phyloP scores from a whole-genome alignment of 1,140 invertebrate species.

The Vanessa atalanta region DNA sequence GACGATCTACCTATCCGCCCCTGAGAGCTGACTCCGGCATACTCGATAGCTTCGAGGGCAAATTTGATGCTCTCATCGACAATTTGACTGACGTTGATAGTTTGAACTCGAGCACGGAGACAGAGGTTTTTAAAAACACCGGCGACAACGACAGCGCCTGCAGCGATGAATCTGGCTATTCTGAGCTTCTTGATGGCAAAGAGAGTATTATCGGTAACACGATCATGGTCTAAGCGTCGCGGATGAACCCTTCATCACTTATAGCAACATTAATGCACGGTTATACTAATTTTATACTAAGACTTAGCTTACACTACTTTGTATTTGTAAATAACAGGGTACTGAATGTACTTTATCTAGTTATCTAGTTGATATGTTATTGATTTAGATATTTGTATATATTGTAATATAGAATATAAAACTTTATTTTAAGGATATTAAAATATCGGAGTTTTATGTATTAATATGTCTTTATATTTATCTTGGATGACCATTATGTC shows the following conservation, averaged over 20 bases:
- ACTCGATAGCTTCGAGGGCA: conserved; percentile 53
- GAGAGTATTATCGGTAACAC: conserved; percentile 73
- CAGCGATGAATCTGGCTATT: conserved; percentile 82
- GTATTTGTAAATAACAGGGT: conserved; percentile 65
- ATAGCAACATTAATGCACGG: conserved; percentile 44
- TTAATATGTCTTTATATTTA: conserved; percentile 36
- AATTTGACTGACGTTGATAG: conserved; percentile 68
- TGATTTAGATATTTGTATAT: conserved; percentile 63
- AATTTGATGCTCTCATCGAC: conserved; percentile 71
- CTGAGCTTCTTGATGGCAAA: conserved; percentile 78
- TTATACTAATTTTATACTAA: conserved; percentile 37
- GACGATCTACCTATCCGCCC: conserved; percentile 76
- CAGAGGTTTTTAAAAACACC: conserved; percentile 66
- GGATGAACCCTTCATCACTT: neutral
- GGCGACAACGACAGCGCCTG: conserved; percentile 82
- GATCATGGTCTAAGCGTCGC: conserved; percentile 61
- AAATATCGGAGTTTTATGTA: conserved; percentile 51
- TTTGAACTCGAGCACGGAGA: conserved; percentile 65
- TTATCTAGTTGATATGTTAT: conserved; percentile 60
- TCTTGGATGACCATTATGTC: conserved; percentile 37
- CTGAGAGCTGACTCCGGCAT: conserved; percentile 50
- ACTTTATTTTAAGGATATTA: conserved; percentile 46
- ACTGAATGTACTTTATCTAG: conserved; percentile 64
- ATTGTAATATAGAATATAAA: conserved; percentile 58
- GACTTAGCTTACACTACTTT: conserved; percentile 8